Conservation (phyloP, 2,797 vertebrate species). For the Amphiprion clarkii region DNA sequence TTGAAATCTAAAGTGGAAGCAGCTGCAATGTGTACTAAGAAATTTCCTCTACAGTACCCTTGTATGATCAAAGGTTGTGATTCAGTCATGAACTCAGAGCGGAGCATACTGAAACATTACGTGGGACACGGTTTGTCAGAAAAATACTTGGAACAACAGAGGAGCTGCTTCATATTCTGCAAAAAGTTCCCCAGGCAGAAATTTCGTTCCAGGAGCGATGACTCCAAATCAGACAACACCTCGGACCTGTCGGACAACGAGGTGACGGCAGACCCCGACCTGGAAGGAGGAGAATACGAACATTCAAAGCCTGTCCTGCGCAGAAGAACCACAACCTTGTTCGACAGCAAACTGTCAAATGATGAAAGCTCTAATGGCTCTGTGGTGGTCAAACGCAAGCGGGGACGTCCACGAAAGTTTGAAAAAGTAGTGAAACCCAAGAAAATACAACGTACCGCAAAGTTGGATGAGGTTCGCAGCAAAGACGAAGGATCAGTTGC, state of each 20-base stretch:
- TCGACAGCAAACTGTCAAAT: constrained; percentile 75
- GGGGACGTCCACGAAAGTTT: constrained; percentile 83
- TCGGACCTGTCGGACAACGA: constrained; percentile 81
- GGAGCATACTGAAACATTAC: constrained; percentile 95
- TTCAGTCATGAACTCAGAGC: constrained; percentile 92
- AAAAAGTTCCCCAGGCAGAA: constrained; percentile 87
- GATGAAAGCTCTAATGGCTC: constrained; percentile 75
- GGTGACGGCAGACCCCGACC: constrained; percentile 32
- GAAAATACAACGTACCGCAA: constrained; percentile 67
- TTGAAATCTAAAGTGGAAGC: constrained; percentile 93
- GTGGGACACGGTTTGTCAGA: constrained; percentile 95
- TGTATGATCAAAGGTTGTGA: constrained; percentile 98
- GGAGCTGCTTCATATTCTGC: constrained; percentile 94
- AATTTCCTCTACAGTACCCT: constrained; percentile 91
- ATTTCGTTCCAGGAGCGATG: constrained; percentile 80
- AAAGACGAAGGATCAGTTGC: constrained; percentile 84
- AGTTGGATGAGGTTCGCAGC: constrained; percentile 56
- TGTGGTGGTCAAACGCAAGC: constrained; percentile 80
- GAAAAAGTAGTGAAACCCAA: constrained; percentile 68
- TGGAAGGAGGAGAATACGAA: constrained; percentile 62
- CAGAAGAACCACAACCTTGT: constrained; percentile 69
- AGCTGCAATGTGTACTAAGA: constrained; percentile 91
- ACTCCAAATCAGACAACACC: constrained; percentile 83
- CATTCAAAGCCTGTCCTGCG: constrained; percentile 79
- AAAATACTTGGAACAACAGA: constrained; percentile 92